Base-by-base conservation (phyloP, 1,140 invertebrate species). In the Zaprionus lachaisei region DNA sequence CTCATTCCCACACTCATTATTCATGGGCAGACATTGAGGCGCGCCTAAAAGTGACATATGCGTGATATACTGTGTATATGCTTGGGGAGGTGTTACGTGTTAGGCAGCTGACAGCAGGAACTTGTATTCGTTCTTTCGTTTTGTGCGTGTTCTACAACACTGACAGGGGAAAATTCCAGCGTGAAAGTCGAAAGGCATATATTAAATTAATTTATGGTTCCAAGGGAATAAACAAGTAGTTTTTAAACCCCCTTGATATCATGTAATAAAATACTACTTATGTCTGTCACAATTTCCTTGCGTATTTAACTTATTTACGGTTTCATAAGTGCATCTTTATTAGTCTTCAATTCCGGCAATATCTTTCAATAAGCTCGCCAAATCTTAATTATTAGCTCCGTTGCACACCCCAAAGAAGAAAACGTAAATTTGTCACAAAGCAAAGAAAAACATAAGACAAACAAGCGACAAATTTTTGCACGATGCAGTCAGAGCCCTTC, bases 381-480 rank as follows among this genome's bases (percentile, higher is more conserved):
- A 44, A 20, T 61, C 34, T 69, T 60, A 54, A 72, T 41, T 41
- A 60, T 51, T 51, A n/a, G 1, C 49, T 62, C 26, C 34, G 49
- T 61, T 70, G 31, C 34, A 63, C 31, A 24, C 37, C 49, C 12
- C 44, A 56, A 24, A 66, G 34, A 60, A 17, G 6, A 17, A 31
- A 31, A 4, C 20, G 34, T n/a, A 58, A 76, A 76, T 71, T 76
- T 76, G 67, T 71, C 54, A 64, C 34, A 70, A 22, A n/a, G 15
- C 54, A 55, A 15, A 55, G 14, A 15, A 17, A 56, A 51, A 51
- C 47, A 51, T 51, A 7, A 24, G 11, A 24, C 47, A 66, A 69
- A 68, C 38, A 71, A 76, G 67, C 73, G 73, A 76, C 67, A 71
- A 76, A 65, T 76, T 76, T 71, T 76, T 75, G 58, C 12, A 37